These are phyloP conservation scores for Bradysia coprophila DNA, from an alignment of 1,140 invertebrate genomes.

Conservation along the genomic window DNA sequence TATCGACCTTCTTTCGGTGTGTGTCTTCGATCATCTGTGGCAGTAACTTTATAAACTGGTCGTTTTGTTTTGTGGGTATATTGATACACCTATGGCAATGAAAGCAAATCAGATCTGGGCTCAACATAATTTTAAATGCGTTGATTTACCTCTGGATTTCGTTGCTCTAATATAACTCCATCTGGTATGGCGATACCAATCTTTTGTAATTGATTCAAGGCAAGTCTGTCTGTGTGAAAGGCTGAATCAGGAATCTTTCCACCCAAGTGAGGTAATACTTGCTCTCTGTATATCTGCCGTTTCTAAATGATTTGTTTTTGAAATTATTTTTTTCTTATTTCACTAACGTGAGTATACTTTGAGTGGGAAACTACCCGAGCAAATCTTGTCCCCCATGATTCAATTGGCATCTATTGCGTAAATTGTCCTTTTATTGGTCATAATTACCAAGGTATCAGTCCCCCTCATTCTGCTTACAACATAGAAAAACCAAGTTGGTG, in stretches of 20 bases:
- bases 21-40: constrained; percentile 20
- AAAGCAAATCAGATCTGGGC: too few species aligned
- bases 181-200: constrained; percentile 40
- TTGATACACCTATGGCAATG: constrained; percentile 15
- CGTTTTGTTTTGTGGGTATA: constrained; percentile 16
- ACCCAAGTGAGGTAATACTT: constrained; percentile 36
- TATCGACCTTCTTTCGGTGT: constrained; percentile 16
- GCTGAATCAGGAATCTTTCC: constrained; percentile 46
- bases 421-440: too few species aligned
- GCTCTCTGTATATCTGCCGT: constrained; percentile 41
- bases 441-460: too few species aligned
- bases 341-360: too few species aligned
- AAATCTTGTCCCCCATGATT: too few species aligned
- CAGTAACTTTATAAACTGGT: constrained; percentile 17
- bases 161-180: constrained; percentile 32
- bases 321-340: background rate
- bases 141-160: constrained; percentile 17
- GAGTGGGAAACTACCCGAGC: too few species aligned
- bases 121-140: background rate
- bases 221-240: constrained; percentile 36
- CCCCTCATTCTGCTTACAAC: too few species aligned
- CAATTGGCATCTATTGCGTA: too few species aligned
- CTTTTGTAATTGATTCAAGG: constrained; percentile 38
- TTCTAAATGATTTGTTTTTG: constrained; percentile 24
- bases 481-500: too few species aligned